Evolutionary conservation across 2,888 invertebrate genomes (phyloP), one percentile per base, ranked within the genome.

Genomic region (Erebia palarica): DNA sequence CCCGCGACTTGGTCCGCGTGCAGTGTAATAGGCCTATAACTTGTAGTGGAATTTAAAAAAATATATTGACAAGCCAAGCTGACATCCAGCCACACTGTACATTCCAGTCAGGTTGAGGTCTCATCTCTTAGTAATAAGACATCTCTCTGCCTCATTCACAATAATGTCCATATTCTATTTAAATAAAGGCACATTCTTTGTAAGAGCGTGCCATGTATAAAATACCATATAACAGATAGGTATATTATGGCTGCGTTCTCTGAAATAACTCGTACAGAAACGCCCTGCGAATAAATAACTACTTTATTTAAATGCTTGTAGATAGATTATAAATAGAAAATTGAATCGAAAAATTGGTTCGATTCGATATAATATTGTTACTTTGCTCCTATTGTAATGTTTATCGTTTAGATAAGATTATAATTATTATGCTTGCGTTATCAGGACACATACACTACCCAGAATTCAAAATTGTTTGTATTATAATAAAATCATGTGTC

Each of bases 221-320:
- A 70, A 72, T 73, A 71, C 47, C 64, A 51, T 16, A 2, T 16
- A 44, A 11, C 11, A 44, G 11, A 44, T 44, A 44, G 3, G 57
- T 71, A 64, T 65, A 57, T 70, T 69, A 69, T 71, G 73, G 66
- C 73, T 70, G 72, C 66, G 69, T 75, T 77, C 74, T 73, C 66
- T 74, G 75, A 72, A 76, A 76, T 74, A 73, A 65, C 68, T 68
- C 67, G 63, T 71, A 73, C 36, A 71, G 61, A 70, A 72, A 78
- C 77, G 74, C 73, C 63, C 72, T 47, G 69, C 73, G 78, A 77
- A 78, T 78, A 76, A 77, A 72, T 75, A 77, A 77, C 75, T 55
- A 63, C 57, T 75, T 72, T 75, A 74, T 72, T 72, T 71, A 75
- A 70, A 70, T 75, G 69, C 71, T 69, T 68, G 69, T 73, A 75